Conservation (phyloP, 2,113 vertebrate genomes). For the Hippopotamus amphibius region DNA sequence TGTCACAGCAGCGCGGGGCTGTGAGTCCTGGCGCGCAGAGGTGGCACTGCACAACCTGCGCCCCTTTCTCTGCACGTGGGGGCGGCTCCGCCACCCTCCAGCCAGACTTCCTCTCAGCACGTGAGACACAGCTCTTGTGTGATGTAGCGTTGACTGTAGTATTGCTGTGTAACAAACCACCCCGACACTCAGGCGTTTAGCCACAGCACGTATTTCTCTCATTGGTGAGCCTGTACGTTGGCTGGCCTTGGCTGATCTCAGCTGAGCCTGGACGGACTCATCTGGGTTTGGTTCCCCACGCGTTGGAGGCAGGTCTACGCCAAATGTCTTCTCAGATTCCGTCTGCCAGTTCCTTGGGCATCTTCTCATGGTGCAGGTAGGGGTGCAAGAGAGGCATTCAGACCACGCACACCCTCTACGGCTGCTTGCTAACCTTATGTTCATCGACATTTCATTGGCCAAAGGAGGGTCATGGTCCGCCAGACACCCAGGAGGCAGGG, state of each 20-base stretch:
- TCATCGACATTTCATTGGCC: background rate
- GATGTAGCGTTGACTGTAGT: background rate
- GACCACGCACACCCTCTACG: background rate
- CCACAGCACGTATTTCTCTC: background rate
- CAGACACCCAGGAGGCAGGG: background rate
- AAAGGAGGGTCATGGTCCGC: background rate
- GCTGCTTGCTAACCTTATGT: background rate
- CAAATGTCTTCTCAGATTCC: background rate
- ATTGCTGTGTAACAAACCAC: background rate
- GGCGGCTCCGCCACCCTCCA: background rate
- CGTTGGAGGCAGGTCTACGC: background rate
- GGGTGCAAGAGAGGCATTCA: background rate
- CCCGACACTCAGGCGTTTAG: background rate
- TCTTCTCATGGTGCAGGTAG: background rate
- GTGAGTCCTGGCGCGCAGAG: background rate
- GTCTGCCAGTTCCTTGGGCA: background rate
- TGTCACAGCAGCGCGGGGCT: background rate
- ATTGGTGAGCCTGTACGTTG: background rate
- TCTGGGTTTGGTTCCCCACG: background rate
- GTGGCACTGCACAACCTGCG: background rate
- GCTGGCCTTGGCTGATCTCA: background rate
- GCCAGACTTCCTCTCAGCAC: background rate
- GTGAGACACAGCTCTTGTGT: background rate
- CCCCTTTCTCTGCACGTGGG: background rate
- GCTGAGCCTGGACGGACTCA: background rate